Evolutionary conservation across 2,888 invertebrate species (phyloP), one percentile per base, ranked within the genome.

Genomic region (Smittia sp.): DNA sequence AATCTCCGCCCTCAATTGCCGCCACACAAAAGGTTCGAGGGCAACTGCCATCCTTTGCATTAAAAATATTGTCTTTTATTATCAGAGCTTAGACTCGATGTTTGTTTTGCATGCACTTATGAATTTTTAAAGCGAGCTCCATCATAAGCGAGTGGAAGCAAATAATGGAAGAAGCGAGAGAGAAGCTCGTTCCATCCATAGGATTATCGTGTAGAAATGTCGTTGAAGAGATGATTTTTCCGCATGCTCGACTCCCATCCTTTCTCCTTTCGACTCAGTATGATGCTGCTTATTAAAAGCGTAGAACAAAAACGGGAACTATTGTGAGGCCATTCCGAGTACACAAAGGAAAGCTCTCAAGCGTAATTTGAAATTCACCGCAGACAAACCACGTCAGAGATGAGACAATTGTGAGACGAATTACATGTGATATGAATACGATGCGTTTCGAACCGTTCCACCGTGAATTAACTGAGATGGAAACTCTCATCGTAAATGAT

Each of bases 51-150:
- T 15, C 46, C 11, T 46, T 46, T 2, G 13, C 58, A 18, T 58
- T 22, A 22, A 58, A 3, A 58, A 58, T 22, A 22, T 58, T 58
- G 58, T 22, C 58, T 20, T 4, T 58, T 58, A 18, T 58, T 58
- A 22, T 58, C 58, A 22, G 11, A 22, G 22, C 58, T 58, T n/a
- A n/a, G n/a, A n/a, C n/a, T 13, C 58, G 18, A 38, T 38, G 66
- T 66, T 66, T 66, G 32, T 32, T 18, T 18, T 66, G 15, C 66
- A 39, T 66, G 66, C 32, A 38, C 66, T 66, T 66, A 66, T 66
- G 32, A 66, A 66, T 66, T 32, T 66, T 63, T 66, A 3, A 66
- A 63, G 38, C 27, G 38, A 38, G 66, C 13, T 32, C 25, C 20
- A 66, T 38, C 38, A 66, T 65, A 52, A 52, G 15, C 22, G 9